These are phyloP conservation scores for Gymnorhina tibicen DNA, from an alignment of 2,113 vertebrate genomes.

Conservation along the genomic window DNA sequence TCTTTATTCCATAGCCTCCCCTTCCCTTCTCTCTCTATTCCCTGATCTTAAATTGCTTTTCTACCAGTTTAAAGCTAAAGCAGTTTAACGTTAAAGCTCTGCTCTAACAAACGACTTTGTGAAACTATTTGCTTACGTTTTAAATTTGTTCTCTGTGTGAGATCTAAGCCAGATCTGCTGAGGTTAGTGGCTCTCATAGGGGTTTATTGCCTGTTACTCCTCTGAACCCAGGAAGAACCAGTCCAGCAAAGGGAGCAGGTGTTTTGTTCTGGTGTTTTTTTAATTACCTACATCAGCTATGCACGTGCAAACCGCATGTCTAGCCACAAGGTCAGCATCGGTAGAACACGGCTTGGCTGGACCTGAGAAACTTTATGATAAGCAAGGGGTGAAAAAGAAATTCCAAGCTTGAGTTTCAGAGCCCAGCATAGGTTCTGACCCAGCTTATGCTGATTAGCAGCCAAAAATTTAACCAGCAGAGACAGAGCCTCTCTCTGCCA, in stretches of 20 bases:
- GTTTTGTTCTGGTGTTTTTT: neutral
- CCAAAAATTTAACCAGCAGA: neutral
- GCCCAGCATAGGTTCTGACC: neutral
- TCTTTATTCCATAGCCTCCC: neutral
- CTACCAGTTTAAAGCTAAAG: neutral
- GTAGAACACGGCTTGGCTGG: neutral
- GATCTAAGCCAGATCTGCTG: slow-evolving; percentile 11
- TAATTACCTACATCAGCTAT: neutral
- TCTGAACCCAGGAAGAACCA: neutral
- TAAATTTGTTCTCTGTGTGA: neutral
- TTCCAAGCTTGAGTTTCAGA: neutral
- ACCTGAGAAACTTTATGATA: neutral
- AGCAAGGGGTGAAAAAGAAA: neutral
- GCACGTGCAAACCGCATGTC: neutral
- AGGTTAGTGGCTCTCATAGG: neutral
- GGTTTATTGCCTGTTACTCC: neutral
- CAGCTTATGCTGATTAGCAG: neutral
- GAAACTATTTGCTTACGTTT: slow-evolving; percentile 5
- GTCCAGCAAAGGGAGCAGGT: neutral
- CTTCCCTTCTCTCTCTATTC: neutral
- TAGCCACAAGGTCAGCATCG: neutral
- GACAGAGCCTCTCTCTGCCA: neutral
- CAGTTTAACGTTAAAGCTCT: neutral
- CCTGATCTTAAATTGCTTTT: neutral
- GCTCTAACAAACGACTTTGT: neutral